Evolutionary conservation across 2,797 vertebrate genomes (phyloP), one percentile per base, ranked within the genome.

Genomic region (Gobio occitaniae): DNA sequence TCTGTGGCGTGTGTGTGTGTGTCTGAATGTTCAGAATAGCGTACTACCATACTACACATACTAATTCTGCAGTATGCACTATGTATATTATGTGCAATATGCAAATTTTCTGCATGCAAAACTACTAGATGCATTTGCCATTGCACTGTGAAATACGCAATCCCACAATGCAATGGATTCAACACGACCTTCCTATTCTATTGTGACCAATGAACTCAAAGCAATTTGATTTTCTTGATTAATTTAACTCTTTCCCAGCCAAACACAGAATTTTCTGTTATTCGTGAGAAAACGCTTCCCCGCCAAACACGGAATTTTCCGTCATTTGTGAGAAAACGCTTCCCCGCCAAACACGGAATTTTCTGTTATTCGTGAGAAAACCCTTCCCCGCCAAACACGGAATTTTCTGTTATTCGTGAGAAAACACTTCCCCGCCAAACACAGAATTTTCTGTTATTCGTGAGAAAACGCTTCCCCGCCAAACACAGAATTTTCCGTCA

Each of bases 1-100:
- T 93, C 90, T 92, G 87, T 87, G 82, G 71, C 69, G 71, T 79
- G 69, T 84, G 75, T 48, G 41, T 76, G 4, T 4, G 36, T 88
- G 84, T 81, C 68, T 86, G 88, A 63, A 86, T 85, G 2, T 63
- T 81, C 83, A 83, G 82, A 82, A 86, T 86, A 87, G 61, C 80
- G 47, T 76, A 66, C 86, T 82, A 15, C 70, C 81, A 78, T 87
- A 41, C n/a, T 21, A 54, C 61, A 15, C n/a, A 61, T 25, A 6
- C 77, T 32, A 13, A 48, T 78, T 44, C n/a, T 48, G 38, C 38
- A 78, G 52, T 61, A 25, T 78, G 25, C 59, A 19, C 36, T 21
- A 13, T 56, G 32, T n/a, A 21, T 25, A 77, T 8, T 15, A 4
- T 41, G 11, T 41, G 32, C 6, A 44, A 44, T 44, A 44, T 44